Evolutionary conservation across 2,797 vertebrate genomes (phyloP), one percentile per base, ranked within the genome.

Genomic region (Microtus agrestis): DNA sequence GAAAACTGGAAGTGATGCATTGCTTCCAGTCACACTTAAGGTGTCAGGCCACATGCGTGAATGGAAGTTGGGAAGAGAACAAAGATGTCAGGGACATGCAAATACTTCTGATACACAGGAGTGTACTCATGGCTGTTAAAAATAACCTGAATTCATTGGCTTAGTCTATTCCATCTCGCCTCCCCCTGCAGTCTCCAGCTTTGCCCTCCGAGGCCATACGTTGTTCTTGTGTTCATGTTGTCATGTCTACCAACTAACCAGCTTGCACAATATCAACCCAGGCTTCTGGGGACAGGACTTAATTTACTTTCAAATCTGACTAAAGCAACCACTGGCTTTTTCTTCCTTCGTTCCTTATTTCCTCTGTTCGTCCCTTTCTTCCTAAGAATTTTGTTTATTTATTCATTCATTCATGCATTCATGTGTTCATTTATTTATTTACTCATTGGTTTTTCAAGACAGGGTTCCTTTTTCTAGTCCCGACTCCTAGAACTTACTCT

Each of bases 331-430:
- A 31, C 29, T 46, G 8, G 13, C 63, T 91, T 3, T 4, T 78
- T 91, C 51, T 31, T 56, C 12, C 5, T 13, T 54, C 1, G 2
- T 79, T 78, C 5, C 46, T 34, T 48, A 11, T 5, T n/a, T 34
- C 13, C 2, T 15, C 12, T 5, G 0, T 15, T 67, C 0, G 2
- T 34, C 29, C 5, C 0, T 17, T 34, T 2, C 63, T 31, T 65
- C 40, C 79, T 37, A 61, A 61, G 56, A 61, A 40, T 40, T 81
- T 61, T 37, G 14, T 80, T 12, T 40, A 40, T 59, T 71, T 37
- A 21, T 67, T 67, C 31, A 14, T 71, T 37, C 54, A 56, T 56
- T 21, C 54, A 56, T 56, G 19, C 56, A 21, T 21, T 56, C 54
- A 19, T 19, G 14, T 34, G 29, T 15, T 31, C n/a, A 4, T 73